These are phyloP conservation scores for Ips typographus DNA, from an alignment of 1,140 invertebrate species.

Conservation along the genomic window DNA sequence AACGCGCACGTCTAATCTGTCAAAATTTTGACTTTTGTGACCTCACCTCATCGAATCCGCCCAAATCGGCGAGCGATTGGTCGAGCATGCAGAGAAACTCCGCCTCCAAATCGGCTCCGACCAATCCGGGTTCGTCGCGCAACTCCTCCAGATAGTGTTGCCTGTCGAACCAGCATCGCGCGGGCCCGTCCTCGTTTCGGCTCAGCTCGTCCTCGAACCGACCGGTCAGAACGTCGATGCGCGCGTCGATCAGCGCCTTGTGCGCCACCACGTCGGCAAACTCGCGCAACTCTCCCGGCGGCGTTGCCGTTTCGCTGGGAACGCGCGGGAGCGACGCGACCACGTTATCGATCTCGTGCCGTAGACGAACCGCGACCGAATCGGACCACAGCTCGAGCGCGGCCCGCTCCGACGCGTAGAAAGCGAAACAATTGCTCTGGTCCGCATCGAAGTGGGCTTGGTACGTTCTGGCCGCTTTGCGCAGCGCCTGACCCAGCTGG, in stretches of 20 bases:
- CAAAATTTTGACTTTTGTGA: no score
- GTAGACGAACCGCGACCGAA: constrained; percentile 66
- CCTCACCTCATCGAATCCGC: no score
- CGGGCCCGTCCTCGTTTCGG: no score
- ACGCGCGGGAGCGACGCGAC: constrained; percentile 64
- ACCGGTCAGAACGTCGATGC: constrained; percentile 62
- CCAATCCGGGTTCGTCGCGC: not conserved
- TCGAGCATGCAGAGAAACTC: constrained; percentile 49
- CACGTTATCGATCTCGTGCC: constrained; percentile 67
- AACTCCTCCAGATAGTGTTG: not conserved
- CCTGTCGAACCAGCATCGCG: not conserved
- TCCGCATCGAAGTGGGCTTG: constrained; percentile 55
- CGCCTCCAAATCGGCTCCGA: constrained; percentile 45
- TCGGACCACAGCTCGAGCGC: constrained; percentile 69
- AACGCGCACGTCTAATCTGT: no score
- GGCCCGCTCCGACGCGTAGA: constrained; percentile 63
- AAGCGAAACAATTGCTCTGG: constrained; percentile 54
- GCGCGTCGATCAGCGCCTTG: constrained; percentile 73
- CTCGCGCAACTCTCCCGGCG: constrained; percentile 55
- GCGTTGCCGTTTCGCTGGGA: constrained; percentile 54
- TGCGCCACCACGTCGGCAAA: constrained; percentile 75
- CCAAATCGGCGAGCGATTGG: constrained; percentile 6
- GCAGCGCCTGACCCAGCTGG: constrained; percentile 71
- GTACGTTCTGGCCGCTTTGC: constrained; percentile 65
- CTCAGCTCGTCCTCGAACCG: constrained; percentile 39